phyloP scores from a whole-genome alignment of 2,888 invertebrate genomes.

The Thereva nobilitata region DNA sequence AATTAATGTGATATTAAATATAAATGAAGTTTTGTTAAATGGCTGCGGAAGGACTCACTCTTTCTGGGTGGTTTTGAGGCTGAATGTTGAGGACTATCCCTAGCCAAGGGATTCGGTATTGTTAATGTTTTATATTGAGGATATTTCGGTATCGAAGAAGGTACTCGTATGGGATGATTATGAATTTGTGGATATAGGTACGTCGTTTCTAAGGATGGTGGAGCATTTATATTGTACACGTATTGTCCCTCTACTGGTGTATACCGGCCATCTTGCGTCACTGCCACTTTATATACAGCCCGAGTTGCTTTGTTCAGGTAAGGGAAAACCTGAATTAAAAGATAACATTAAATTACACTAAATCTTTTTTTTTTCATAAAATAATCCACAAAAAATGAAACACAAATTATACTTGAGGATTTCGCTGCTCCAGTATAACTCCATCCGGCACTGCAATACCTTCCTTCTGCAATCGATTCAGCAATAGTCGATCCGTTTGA shows the following conservation, averaged over 20 bases:
- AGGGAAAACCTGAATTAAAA: slow-evolving; percentile 51
- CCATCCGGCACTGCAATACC: slow-evolving; percentile 67
- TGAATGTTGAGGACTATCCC: slow-evolving; percentile 37
- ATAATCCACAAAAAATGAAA: not conserved
- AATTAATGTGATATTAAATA: too few relatives aligned
- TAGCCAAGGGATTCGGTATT: slow-evolving; percentile 52
- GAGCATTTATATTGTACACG: slow-evolving; percentile 50
- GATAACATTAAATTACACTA: not conserved
- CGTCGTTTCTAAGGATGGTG: slow-evolving; percentile 63
- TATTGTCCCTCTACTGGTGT: slow-evolving; percentile 61
- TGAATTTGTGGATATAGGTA: slow-evolving; percentile 61
- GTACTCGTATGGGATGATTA: slow-evolving; percentile 47
- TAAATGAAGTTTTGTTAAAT: too few relatives aligned
- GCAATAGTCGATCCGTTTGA: slow-evolving; percentile 62
- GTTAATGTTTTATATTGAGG: slow-evolving; percentile 52
- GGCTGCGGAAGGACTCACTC: not conserved
- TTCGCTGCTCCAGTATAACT: slow-evolving; percentile 61
- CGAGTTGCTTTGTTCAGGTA: slow-evolving; percentile 52
- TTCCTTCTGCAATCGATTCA: slow-evolving; percentile 66
- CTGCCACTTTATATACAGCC: slow-evolving; percentile 57
- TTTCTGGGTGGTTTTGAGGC: slow-evolving; percentile 13
- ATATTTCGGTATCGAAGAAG: slow-evolving; percentile 46
- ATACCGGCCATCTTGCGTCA: slow-evolving; percentile 62
- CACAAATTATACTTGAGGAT: slow-evolving; percentile 51
- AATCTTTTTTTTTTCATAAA: not conserved